These are phyloP conservation scores for Spizaetus ornatus DNA, from an alignment of 2,113 vertebrate genomes.

Conservation along the genomic window DNA sequence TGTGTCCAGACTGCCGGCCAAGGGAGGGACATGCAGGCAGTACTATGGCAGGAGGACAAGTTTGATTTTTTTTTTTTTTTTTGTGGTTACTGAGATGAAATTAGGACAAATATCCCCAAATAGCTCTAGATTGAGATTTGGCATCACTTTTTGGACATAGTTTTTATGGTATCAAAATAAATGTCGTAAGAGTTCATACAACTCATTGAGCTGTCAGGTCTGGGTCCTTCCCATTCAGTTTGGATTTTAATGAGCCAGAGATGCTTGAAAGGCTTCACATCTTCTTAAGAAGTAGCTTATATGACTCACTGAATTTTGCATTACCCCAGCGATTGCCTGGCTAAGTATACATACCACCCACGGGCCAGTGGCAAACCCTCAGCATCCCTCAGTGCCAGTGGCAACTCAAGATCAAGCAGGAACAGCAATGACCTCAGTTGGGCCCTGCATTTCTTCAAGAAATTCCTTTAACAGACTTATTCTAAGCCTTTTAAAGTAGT, in stretches of 20 bases:
- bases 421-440: not conserved
- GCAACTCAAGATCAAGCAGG: not conserved
- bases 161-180: not conserved
- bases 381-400: not conserved
- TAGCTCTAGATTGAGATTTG: not conserved
- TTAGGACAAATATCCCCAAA: not conserved
- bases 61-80: not conserved
- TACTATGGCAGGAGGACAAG: not conserved
- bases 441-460: not conserved
- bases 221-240: not conserved
- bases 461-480: not conserved
- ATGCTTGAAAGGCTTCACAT: not conserved
- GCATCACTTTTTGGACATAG: not conserved
- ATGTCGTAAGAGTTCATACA: not conserved
- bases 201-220: not conserved
- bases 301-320: constrained; percentile 33
- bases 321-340: not conserved
- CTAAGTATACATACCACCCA: not conserved
- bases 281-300: not conserved
- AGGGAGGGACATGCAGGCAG: not conserved
- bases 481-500: not conserved
- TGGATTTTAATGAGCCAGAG: constrained; percentile 21
- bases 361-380: not conserved
- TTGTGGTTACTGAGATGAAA: not conserved
- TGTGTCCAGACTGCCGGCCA: not conserved